phyloP scores from a whole-genome alignment of 1,140 invertebrate species.

The Lepidurus arcticus region DNA sequence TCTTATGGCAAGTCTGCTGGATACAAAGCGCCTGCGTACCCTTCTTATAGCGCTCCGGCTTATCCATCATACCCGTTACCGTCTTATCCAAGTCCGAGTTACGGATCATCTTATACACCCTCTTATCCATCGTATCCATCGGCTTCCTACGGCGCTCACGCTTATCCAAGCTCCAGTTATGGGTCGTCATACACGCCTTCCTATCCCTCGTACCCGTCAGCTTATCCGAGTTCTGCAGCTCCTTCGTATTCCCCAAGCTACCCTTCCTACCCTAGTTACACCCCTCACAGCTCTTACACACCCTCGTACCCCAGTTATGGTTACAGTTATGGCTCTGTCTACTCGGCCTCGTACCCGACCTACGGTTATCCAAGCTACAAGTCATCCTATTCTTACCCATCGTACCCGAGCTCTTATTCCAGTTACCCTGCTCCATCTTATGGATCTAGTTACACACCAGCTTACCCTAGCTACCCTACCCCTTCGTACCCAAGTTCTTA shows the following conservation, averaged over 20 bases:
- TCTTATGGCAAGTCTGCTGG: not conserved
- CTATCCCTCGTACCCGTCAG: not conserved
- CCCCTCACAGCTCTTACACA: not conserved
- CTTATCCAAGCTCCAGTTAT: not conserved
- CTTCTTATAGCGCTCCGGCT: not conserved
- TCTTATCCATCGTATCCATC: not conserved
- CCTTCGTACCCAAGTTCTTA: not conserved
- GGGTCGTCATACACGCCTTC: not conserved
- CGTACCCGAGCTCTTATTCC: not conserved
- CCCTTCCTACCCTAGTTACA: not conserved
- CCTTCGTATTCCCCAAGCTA: not conserved
- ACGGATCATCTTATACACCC: not conserved
- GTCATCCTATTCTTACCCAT: not conserved
- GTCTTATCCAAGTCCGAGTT: not conserved
- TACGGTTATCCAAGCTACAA: constrained; percentile 7
- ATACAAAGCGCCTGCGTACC: not conserved
- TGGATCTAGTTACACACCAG: not conserved
- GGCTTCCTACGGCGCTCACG: not conserved
- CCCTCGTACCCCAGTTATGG: not conserved
- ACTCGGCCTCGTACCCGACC: not conserved
- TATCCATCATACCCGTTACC: not conserved
- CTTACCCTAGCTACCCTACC: not conserved
- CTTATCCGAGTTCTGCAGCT: not conserved
- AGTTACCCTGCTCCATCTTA: not conserved
- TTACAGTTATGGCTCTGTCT: not conserved